Evolutionary conservation across 2,797 vertebrate species (phyloP), one percentile per base, ranked within the genome.

Genomic region (Danio choprae): DNA sequence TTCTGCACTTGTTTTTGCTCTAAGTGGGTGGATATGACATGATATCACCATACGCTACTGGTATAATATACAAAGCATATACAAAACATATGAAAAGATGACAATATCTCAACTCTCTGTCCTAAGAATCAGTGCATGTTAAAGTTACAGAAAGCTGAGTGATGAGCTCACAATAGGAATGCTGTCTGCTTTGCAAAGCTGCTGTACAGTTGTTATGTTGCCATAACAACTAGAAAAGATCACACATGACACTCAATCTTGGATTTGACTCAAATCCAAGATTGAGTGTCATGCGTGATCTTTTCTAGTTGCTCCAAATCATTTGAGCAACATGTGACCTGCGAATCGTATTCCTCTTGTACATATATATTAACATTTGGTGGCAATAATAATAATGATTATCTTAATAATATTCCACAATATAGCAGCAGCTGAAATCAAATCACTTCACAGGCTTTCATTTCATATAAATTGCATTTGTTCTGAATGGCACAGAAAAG

Each of bases 161-260:
- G 53, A 60, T 0, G 2, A 16, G 7, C 36, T 20, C n/a, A 53
- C 46, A 53, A 40, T 40, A 43, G 38, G 12, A 43, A 53, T 51
- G 8, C 11, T 10, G 0, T 15, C 20, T 73, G 29, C 11, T n/a
- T 76, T 63, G 58, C 44, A 51, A 40, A 63, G n/a, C 36, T 63
- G 29, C n/a, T 41, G 12, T 46, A 64, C 41, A 22, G 59, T 6
- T 44, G 65, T 56, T 55, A 12, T 46, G 51, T 77, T 77, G 62
- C 62, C 62, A 56, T 77, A 67, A 77, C 74, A 67, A 77, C 74
- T 77, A 77, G 62, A 64, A 67, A 22, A 77, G 18, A 55, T 76
- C n/a, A 74, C 29, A 43, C 55, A 48, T 13, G 48, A 43, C 48
- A 56, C n/a, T 63, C 6, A 60, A 10, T 50, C 22, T 18, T 50